Percentiles rank a stretch among this genome's conserved stretches.
phyloP scores from a whole-genome alignment of 1,140 invertebrate species.

The Bombus vancouverensis region DNA sequence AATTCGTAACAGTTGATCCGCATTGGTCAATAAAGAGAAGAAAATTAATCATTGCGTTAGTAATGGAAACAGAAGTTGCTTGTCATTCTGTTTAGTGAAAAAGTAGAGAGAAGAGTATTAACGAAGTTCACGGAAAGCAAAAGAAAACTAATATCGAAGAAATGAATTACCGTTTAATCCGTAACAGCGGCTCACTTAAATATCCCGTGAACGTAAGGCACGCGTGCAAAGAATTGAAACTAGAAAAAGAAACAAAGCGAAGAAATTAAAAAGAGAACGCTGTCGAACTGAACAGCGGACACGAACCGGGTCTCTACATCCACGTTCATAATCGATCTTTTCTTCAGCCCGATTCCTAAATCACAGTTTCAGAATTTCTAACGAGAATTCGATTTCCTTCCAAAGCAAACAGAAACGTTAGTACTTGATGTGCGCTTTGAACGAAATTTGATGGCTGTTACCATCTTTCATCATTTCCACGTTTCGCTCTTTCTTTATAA shows the following conservation, averaged over 20 bases:
- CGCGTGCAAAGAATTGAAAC: conserved; percentile 4
- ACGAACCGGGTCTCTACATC: too few relatives aligned
- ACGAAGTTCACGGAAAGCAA: neutral
- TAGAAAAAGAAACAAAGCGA: conserved; percentile 8
- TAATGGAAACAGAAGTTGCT: too few relatives aligned
- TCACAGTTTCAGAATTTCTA: neutral
- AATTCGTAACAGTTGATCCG: neutral
- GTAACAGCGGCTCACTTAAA: neutral
- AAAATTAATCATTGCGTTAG: too few relatives aligned
- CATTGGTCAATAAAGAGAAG: neutral
- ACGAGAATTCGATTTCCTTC: neutral
- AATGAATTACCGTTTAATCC: conserved; percentile 4
- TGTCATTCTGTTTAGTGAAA: too few relatives aligned
- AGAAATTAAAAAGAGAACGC: neutral
- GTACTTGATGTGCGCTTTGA: neutral
- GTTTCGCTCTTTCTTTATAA: neutral
- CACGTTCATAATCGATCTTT: neutral
- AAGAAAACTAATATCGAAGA: neutral
- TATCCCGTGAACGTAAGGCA: neutral
- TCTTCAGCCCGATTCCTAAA: neutral
- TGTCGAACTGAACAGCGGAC: neutral
- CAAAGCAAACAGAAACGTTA: neutral
- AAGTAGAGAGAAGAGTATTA: neutral
- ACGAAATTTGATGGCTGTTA: neutral
- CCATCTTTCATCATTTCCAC: too few relatives aligned